A percentile compares a stretch with the other conserved stretches of the same genome.
These are phyloP conservation scores for Diacarnus erythraeanus DNA, from an alignment of 37 sponge, comb jelly and placozoan species.

Conservation along the genomic window DNA sequence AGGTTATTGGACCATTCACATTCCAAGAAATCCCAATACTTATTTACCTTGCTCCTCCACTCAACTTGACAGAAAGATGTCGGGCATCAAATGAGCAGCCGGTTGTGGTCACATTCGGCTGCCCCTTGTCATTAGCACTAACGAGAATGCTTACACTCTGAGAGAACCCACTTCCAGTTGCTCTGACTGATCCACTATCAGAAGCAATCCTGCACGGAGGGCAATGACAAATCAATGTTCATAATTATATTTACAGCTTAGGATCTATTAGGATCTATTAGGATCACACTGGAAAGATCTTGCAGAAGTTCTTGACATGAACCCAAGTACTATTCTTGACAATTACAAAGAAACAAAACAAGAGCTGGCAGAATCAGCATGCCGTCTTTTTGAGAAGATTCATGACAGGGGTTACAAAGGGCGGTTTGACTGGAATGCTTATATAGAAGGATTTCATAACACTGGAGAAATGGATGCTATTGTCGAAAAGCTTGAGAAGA, in stretches of 20 bases:
- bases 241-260: no score
- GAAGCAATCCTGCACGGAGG: neutral
- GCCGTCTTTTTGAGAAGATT: neutral
- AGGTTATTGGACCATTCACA: no score
- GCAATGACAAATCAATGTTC: no score
- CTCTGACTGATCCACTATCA: conserved; percentile 58
- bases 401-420: neutral
- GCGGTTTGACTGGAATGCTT: neutral
- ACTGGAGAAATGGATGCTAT: neutral
- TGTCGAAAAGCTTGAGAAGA: neutral
- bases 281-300: neutral
- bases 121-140: conserved; percentile 55
- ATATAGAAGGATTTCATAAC: neutral
- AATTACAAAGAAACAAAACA: neutral
- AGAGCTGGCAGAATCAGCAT: neutral
- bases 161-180: conserved; percentile 35
- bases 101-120: conserved; percentile 52
- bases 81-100: conserved; percentile 66
- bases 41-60: conserved; percentile 80
- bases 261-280: no score
- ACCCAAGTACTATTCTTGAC: neutral
- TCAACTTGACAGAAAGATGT: conserved; percentile 58
- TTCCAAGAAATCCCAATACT: neutral
- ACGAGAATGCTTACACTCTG: conserved; percentile 25
- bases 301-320: neutral